Percentiles rank a stretch among this genome's conserved stretches.
These are phyloP conservation scores for Epistrophe grossulariae DNA, from an alignment of 2,888 invertebrate species.

Conservation along the genomic window DNA sequence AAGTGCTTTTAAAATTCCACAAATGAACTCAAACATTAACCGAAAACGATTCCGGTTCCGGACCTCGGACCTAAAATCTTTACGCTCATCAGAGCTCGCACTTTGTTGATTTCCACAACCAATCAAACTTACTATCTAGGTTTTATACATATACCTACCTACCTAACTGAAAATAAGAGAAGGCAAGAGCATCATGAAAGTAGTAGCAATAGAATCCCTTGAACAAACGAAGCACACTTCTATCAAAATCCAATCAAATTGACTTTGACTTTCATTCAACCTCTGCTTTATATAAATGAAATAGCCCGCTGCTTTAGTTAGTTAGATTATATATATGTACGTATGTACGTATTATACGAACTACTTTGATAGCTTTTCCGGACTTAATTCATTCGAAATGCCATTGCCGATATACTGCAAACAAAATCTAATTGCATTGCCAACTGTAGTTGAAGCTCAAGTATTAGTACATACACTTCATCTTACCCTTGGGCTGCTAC, in stretches of 20 bases:
- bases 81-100: conserved; percentile 5
- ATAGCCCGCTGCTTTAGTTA: background rate
- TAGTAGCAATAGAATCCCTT: conserved; percentile 30
- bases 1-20: conserved; percentile 25
- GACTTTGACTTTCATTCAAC: conserved; percentile 47
- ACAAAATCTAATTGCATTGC: conserved; percentile 69
- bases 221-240: conserved; percentile 52
- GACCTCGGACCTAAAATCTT: background rate
- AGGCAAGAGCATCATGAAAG: background rate
- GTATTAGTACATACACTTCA: conserved; percentile 32
- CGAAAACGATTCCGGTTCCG: conserved; percentile 4
- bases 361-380: conserved; percentile 44
- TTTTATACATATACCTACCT: background rate
- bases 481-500: conserved; percentile 24
- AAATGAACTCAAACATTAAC: conserved; percentile 35
- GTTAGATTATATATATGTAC: background rate
- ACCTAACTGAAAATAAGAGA: background rate
- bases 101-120: conserved; percentile 38
- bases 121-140: conserved; percentile 15
- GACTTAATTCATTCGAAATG: conserved; percentile 62
- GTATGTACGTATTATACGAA: background rate
- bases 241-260: conserved; percentile 71
- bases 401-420: conserved; percentile 53
- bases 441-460: conserved; percentile 34
- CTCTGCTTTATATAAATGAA: conserved; percentile 10